phyloP scores from a whole-genome alignment of 1,140 invertebrate species.

The Laodelphax striatellus region DNA sequence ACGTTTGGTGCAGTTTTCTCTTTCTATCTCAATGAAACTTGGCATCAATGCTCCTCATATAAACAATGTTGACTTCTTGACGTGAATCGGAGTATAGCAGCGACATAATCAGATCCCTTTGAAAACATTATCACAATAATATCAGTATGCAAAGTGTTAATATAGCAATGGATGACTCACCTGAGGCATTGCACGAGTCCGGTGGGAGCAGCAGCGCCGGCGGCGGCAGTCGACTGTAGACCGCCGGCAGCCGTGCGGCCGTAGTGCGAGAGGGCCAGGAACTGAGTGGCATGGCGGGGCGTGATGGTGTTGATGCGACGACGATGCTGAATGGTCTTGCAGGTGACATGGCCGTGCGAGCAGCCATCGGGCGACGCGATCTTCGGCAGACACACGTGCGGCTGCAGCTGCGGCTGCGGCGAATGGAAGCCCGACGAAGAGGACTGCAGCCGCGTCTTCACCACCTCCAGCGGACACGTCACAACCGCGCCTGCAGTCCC shows the following conservation, averaged over 20 bases:
- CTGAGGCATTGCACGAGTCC: conserved; percentile 58
- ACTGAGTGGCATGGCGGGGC: conserved; percentile 23
- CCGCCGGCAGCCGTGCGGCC: conserved; percentile 31
- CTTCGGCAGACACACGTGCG: conserved; percentile 26
- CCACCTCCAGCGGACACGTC: conserved; percentile 96
- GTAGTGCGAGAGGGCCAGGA: conserved; percentile 49
- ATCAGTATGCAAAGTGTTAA: too few species aligned
- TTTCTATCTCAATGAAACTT: too few species aligned
- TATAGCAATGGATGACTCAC: conserved; percentile 23
- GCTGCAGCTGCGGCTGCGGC: conserved; percentile 24
- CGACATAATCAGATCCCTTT: too few species aligned
- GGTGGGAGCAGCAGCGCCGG: conserved; percentile 25
- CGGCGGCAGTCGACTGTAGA: conserved; percentile 15
- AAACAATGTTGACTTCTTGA: too few species aligned
- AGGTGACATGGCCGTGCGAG: conserved; percentile 34
- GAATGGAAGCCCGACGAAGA: conserved; percentile 57
- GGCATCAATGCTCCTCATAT: too few species aligned
- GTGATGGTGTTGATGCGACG: conserved; percentile 33
- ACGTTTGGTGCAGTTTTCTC: too few species aligned
- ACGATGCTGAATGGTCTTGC: conserved; percentile 37
- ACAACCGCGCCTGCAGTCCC: conserved; percentile 92
- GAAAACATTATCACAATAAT: too few species aligned
- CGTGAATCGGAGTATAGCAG: too few species aligned
- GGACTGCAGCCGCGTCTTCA: conserved; percentile 95
- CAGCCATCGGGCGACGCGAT: conserved; percentile 33